Evolutionary conservation across 1,140 invertebrate species (phyloP), one percentile per base, ranked within the genome.

Genomic region (Fopius arisanus): DNA sequence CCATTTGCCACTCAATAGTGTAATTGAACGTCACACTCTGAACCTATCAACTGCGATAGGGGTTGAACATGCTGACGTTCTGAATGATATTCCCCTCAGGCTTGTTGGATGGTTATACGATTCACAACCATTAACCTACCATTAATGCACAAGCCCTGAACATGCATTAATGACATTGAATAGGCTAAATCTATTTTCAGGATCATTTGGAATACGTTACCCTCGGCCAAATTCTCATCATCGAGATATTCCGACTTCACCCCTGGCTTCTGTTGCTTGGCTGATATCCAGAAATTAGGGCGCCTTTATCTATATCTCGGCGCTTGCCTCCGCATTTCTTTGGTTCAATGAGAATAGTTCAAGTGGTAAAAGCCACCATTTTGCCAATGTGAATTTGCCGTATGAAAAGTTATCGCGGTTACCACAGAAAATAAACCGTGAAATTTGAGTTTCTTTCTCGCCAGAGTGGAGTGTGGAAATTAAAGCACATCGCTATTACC

Each of bases 221-320:
- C 21, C 54, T 26, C 19, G n/a, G n/a, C n/a, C n/a, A 21, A 59
- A 59, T 59, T 26, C 23, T 12, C 19, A 59, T 59, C 54, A 59
- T 59, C 68, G 31, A 62, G 31, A 37, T 16, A 51, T 59, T 59
- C n/a, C 19, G 48, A 21, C 16, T 41, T 40, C 23, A 19, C 10
- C 21, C 63, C 16, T 68, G 62, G 37, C 37, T 48, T 28, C 63
- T 43, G 2, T 65, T 29, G 6, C 33, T 72, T 72, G 70, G 70
- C 70, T 66, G 70, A 72, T 48, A 66, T 72, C 70, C 70, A 72
- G 23, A 29, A 72, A 72, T 66, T 66, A 66, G 54, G 14, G 31
- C 10, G 37, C 28, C 26, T 65, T 40, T 51, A 29, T 66, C 26
- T 48, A 29, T 14, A 31, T 29, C 37, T 48, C 62, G 6, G 29